Evolutionary conservation across 2,113 vertebrate genomes (phyloP), one percentile per base, ranked within the genome.

Genomic region (Clarias batrachus): DNA sequence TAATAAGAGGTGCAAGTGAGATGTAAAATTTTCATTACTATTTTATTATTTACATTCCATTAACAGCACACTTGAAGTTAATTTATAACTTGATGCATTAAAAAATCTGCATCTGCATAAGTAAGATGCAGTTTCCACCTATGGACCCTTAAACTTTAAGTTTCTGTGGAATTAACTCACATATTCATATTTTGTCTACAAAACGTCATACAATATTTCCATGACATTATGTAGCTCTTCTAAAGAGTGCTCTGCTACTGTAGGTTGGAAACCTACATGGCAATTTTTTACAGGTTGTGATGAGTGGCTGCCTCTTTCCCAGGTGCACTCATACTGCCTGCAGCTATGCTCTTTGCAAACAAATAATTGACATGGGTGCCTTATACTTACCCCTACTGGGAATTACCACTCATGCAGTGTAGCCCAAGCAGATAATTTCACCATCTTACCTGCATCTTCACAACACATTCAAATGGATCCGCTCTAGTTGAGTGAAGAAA

Each of bases 351-450:
- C 83, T 90, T 93, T 92, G 93, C 93, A 94, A 95, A 95, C 92
- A 94, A 94, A 93, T 91, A 92, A 91, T 92, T 94, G 94, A 95
- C 92, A 93, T 86, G 89, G 89, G 89, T 86, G 89, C 92, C 93
- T 91, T 57, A 91, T 91, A 91, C 91, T 90, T 91, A 89, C 85
- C 81, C 87, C 93, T 92, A 87, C 87, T 86, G 89, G 93, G 91
- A 94, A 92, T 92, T 88, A 91, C 89, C 88, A n/a, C 88, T 91
- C 90, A 91, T 90, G 91, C 70, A 68, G 89, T 87, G 27, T 85
- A 91, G 87, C 90, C 80, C 90, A 91, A 88, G 87, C 66, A 73
- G 91, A 89, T 88, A 92, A 91, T 92, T 91, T 91, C 88, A 82
- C 68, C 87, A 74, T 89, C 88, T 89, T 83, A 84, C 87, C 89